Base-by-base conservation (phyloP, 64 coral and sea anemone genomes). In the Stichodactyla helianthus region DNA sequence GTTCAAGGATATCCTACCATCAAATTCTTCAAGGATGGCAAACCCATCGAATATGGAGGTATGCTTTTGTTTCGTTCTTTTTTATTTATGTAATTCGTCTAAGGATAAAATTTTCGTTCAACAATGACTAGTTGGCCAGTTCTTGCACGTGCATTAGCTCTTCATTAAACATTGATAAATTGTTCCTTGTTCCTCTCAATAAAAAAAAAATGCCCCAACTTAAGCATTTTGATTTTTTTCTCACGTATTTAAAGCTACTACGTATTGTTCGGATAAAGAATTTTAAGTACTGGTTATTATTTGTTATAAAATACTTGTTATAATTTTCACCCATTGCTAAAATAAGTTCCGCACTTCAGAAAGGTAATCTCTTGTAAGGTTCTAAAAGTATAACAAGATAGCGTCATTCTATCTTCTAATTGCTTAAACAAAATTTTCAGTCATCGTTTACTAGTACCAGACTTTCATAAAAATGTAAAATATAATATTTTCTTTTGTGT, bases 1-100 rank as follows among this genome's bases (percentile, higher is more conserved):
- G 93, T 99, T 11, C 90, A 94, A 52, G 97, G 97, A 6, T 99
- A 95, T 86, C 97, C 97, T 13, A 99, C 97, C 1, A 92, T 99
- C 13, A 99, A 99, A 74, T 99, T 99, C 87, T 99, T 99, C 77
- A 95, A 88, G 63, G 71, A 87, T 11, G 90, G 93, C 55, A 95
- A 95, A 52, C 86, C 93, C 13, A 18, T 53, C 50, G 97, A 99
- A 85, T 99, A 99, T 65, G 77, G 81, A 53, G 97, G 97, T 99
- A 27, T 71, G 52, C 18, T 51, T 52, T 51, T 84, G 55, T 26
- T 31, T 74, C 12, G 11, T 2, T 74, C 25, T 23, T 71, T 28
- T 71, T 71, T 10, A 26, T 28, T 71, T 2, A 26, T 0, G 55
- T 57, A 57, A 15, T 58, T 11, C 14, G 8, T 58, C 14, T 58